Evolutionary conservation across 2,113 vertebrate species (phyloP), one percentile per base, ranked within the genome.

Genomic region (Neogale vison): DNA sequence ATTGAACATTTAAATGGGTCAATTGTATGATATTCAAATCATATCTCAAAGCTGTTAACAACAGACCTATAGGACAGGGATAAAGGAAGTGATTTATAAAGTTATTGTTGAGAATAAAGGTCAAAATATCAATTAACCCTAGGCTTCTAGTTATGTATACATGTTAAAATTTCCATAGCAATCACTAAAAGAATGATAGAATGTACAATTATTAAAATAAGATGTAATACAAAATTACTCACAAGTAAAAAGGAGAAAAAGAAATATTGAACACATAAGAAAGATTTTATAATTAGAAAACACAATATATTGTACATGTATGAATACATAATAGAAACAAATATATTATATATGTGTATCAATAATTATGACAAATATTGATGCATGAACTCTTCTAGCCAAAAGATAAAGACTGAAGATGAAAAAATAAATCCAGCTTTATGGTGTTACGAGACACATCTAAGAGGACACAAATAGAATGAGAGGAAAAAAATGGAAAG

Each of bases 41-140:
- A 63, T 69, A 89, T 71, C 36, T 86, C 10, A 88, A 91, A 83
- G 17, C 26, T 97, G 14, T 55, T 90, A 90, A 74, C 4, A 26
- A 92, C 47, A 36, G 59, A 45, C 11, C 74, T 47, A 77, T n/a
- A 42, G 42, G 4, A 90, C 4, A 84, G 18, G 17, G 21, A 84
- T 65, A 97, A 69, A 85, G 0, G 15, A 45, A 90, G 10, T 93
- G 36, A 74, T 21, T 81, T 93, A 61, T 1, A 4, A 7, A n/a
- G 20, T 93, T 42, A 76, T 14, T 88, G 4, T 24, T 95, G 57
- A 90, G 3, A 8, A 83, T 69, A 84, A 96, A 92, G 57, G 12
- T 77, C 52, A 95, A 96, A 95, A 81, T 67, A 84, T 17, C 55
- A 36, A 89, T 74, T 90, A 90, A 76, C 23, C 90, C 29, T 57